Base-by-base conservation (phyloP, 2,888 invertebrate genomes). In the Caprella mutica region DNA sequence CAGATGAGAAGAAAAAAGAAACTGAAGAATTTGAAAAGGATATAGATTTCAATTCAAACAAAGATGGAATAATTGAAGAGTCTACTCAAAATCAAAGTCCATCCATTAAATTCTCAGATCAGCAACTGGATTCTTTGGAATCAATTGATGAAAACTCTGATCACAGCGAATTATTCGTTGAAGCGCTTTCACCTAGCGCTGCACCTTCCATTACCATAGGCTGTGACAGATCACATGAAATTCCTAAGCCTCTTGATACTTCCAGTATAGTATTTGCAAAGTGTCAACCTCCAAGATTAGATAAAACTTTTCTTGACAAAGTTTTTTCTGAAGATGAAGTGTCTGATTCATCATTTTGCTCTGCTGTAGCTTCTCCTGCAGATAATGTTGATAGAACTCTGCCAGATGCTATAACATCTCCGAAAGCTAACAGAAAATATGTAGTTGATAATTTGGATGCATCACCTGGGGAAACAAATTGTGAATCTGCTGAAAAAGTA, bases 301-400 rank as follows among this genome's bases (percentile, higher is more conserved):
- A n/a, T n/a, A n/a, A n/a, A n/a, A n/a, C n/a, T n/a, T n/a, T n/a
- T n/a, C n/a, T n/a, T n/a, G n/a, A n/a, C n/a, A n/a, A n/a, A n/a
- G n/a, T n/a, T n/a, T n/a, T n/a, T 26, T 48, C 48, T 2, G 48
- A 48, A n/a, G 48, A 48, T 19, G 48, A 48, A 19, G 48, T 30
- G 17, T 48, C 48, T 1, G 27, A 48, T 19, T 27, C 14, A 9
- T 48, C 48, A 3, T 48, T 48, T 48, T 48, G 48, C 30, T 48
- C 48, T n/a, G 48, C 48, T 9, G 40, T 21, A 17, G 29, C 48
- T 27, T 30, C 48, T 5, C 19, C 29, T 5, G 48, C 29, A 17
- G 48, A 29, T 17, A 48, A 48, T 19, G 12, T 29, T 5, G 30
- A 6, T 24, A 27, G 9, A 33, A n/a, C n/a, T n/a, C n/a, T n/a